phyloP scores from a whole-genome alignment of 2,113 vertebrate genomes.

The Cyprinodon variegatus region DNA sequence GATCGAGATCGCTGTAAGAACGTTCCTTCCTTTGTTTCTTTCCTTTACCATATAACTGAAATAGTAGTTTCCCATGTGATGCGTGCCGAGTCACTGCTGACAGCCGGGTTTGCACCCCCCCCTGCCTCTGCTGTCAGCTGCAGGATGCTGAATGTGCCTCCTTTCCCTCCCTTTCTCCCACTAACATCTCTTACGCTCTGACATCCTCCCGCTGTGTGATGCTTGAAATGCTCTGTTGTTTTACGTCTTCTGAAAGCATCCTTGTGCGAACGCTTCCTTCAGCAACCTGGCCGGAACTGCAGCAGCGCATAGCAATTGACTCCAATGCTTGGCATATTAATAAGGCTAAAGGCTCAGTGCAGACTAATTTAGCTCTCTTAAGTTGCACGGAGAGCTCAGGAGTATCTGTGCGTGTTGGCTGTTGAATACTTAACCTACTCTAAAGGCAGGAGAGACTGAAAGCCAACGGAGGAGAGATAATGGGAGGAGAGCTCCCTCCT shows the following conservation, averaged over 20 bases:
- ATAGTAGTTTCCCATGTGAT: conserved; percentile 1
- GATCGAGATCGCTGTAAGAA: conserved; percentile 94
- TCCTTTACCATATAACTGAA: conserved; percentile 2
- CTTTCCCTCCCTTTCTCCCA: conserved; percentile 28
- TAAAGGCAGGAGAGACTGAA: conserved; percentile 23
- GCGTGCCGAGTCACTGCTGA: neutral
- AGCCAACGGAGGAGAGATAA: conserved; percentile 50
- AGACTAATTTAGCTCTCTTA: conserved; percentile 14
- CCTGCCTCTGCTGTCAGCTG: conserved; percentile 47
- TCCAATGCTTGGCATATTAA: conserved; percentile 60
- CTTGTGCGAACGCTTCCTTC: conserved; percentile 66
- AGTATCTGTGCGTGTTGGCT: conserved; percentile 33
- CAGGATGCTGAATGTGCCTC: conserved; percentile 48
- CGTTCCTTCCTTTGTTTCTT: neutral
- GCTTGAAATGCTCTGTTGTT: conserved; percentile 69
- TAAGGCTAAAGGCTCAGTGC: conserved; percentile 24
- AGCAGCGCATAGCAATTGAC: conserved; percentile 46
- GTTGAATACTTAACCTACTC: conserved; percentile 22
- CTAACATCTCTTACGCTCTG: conserved; percentile 32
- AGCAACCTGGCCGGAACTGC: conserved; percentile 65
- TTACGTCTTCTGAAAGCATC: conserved; percentile 60
- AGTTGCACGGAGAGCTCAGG: conserved; percentile 19
- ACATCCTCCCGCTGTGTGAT: conserved; percentile 49
- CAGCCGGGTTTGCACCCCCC: conserved; percentile 47
- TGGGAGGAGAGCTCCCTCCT: conserved; percentile 24